phyloP scores from a whole-genome alignment of 2,888 invertebrate genomes.

The Apotomis betuletana region DNA sequence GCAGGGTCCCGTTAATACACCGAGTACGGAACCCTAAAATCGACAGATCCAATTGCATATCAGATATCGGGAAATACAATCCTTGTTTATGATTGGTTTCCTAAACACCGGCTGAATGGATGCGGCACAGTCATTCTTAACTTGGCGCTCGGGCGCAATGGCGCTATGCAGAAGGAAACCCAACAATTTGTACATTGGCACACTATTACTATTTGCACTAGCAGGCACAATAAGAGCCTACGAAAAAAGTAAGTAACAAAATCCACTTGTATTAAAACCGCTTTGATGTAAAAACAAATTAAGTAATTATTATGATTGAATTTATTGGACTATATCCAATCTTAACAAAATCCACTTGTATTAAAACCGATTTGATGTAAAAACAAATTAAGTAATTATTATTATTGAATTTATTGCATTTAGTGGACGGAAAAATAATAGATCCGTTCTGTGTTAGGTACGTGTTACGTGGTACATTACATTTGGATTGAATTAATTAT shows the following conservation, averaged over 20 bases:
- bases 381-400: no score
- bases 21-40: neutral
- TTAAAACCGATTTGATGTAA: no score
- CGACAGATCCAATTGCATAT: slow-evolving; percentile 31
- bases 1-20: no score
- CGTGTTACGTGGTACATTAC: no score
- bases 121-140: neutral
- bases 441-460: no score
- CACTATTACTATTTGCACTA: slow-evolving; percentile 8
- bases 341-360: neutral
- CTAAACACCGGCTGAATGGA: slow-evolving; percentile 51
- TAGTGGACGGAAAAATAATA: no score
- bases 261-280: no score
- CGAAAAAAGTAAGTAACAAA: slow-evolving; percentile 66
- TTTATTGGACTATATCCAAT: no score
- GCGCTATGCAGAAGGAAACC: slow-evolving; percentile 2
- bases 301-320: no score
- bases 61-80: slow-evolving; percentile 46
- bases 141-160: slow-evolving; percentile 18
- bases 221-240: slow-evolving; percentile 48
- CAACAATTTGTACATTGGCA: neutral
- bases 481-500: no score
- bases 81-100: slow-evolving; percentile 52
- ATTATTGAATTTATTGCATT: no score
- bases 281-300: no score